These are phyloP conservation scores for Marmota flaviventris DNA, from an alignment of 2,113 vertebrate species.

Conservation along the genomic window DNA sequence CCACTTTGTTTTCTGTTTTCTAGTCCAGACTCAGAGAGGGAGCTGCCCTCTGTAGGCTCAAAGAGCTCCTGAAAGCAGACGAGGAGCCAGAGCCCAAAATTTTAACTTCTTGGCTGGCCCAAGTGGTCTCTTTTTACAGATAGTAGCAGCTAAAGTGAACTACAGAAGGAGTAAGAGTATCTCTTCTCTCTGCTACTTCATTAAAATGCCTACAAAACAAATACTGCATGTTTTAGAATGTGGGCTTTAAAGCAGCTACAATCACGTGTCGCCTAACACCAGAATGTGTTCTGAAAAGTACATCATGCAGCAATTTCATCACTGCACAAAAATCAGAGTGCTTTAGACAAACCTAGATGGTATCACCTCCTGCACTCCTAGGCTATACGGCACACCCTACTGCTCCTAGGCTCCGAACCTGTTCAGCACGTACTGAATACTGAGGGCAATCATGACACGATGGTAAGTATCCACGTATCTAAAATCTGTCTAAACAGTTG, in stretches of 20 bases:
- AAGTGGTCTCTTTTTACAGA: not conserved
- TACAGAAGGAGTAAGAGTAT: not conserved
- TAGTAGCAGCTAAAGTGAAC: not conserved
- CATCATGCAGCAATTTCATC: not conserved
- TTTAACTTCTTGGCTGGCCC: not conserved
- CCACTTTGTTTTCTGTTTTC: not conserved
- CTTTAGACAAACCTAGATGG: not conserved
- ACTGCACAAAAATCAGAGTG: not conserved
- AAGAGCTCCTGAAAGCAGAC: not conserved
- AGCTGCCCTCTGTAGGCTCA: not conserved
- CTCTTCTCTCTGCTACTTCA: not conserved
- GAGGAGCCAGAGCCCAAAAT: not conserved
- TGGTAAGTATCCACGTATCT: not conserved
- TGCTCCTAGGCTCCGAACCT: not conserved
- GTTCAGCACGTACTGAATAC: not conserved
- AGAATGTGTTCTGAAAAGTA: not conserved
- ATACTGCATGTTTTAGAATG: not conserved
- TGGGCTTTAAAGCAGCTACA: not conserved
- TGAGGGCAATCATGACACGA: not conserved
- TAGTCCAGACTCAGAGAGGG: not conserved
- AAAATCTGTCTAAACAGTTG: not conserved
- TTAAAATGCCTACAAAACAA: not conserved
- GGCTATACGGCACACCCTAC: too few species aligned
- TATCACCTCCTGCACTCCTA: too few species aligned
- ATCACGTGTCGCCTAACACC: not conserved